Evolutionary conservation across 2,113 vertebrate species (phyloP), one percentile per base, ranked within the genome.

Genomic region (Okapia johnstoni): DNA sequence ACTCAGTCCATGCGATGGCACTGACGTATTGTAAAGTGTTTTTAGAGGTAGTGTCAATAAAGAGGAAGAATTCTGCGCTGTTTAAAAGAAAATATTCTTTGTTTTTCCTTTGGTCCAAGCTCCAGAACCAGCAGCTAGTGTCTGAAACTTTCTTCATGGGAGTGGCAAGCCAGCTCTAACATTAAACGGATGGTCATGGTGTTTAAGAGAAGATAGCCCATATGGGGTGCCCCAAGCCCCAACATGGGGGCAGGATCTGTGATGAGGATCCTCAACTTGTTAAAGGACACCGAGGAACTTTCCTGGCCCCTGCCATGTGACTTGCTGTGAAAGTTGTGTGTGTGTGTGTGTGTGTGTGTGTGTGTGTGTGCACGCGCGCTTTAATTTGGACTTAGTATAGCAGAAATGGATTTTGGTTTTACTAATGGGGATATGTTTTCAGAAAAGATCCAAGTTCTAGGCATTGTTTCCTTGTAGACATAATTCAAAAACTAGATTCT

Each of bases 41-140:
- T 86, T 70, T 55, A 83, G 57, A 90, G 48, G 77, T 61, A 15
- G 3, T 28, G 25, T 92, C 60, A 52, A 50, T 66, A 2, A 85
- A 66, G 77, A 85, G 46, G 85, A 92, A 95, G 76, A 33, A 88
- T 54, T 85, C 94, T 3, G 1, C 88, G 66, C 85, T 87, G 52
- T 92, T 95, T 83, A 73, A 58, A 93, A 93, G 83, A 96, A 97
- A 96, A 80, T 80, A 55, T 4, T 36, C 23, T 70, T 61, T 92
- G 93, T 80, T 94, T 94, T 94, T 63, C 21, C 90, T 95, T 81
- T 93, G 60, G 40, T 88, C 55, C 60, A 15, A 63, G 28, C 52
- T 66, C 80, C 30, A 87, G 63, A 63, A 26, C 84, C 50, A 58
- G 55, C 50, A 93, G 23, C 55, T 43, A 33, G 21, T 23, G 9